Percentiles rank a stretch among this genome's conserved stretches.
These are phyloP conservation scores for Anarrhichthys ocellatus DNA, from an alignment of 2,113 vertebrate species.

Conservation along the genomic window DNA sequence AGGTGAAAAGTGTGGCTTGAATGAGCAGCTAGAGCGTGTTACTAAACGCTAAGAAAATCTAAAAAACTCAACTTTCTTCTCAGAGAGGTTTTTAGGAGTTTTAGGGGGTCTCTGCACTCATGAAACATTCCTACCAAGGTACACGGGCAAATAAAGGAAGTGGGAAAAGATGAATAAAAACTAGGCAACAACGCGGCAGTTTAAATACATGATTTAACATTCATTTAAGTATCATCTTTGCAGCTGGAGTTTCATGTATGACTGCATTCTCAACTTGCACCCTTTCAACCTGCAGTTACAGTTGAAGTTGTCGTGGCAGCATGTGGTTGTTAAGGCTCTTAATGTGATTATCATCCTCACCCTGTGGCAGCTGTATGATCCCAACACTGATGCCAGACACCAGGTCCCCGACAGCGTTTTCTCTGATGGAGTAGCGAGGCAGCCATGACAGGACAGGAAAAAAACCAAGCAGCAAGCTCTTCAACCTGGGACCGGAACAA, in stretches of 20 bases:
- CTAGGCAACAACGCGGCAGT: neutral
- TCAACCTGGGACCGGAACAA: slow-evolving; percentile 82
- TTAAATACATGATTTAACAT: too few relatives aligned
- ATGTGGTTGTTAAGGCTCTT: neutral
- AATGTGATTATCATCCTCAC: slow-evolving; percentile 41
- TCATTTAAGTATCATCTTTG: too few relatives aligned
- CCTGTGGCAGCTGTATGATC: slow-evolving; percentile 92
- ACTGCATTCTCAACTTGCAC: neutral
- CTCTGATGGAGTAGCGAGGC: slow-evolving; percentile 86
- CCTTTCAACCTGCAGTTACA: neutral
- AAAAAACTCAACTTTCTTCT: neutral
- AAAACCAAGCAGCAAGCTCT: slow-evolving; percentile 77
- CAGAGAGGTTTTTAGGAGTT: neutral
- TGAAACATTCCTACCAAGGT: neutral
- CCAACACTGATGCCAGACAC: slow-evolving; percentile 89
- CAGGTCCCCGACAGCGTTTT: slow-evolving; percentile 87
- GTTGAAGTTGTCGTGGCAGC: neutral
- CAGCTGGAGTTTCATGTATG: neutral
- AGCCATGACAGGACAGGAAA: slow-evolving; percentile 89
- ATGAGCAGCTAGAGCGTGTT: neutral
- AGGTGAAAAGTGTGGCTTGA: neutral
- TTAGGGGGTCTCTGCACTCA: neutral
- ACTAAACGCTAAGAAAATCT: neutral
- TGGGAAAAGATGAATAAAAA: neutral
- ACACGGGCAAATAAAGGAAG: neutral